Percentiles rank a stretch among this genome's conserved stretches.
Conservation (phyloP, 23 tunicate genomes). For the Botrylloides violaceus region DNA sequence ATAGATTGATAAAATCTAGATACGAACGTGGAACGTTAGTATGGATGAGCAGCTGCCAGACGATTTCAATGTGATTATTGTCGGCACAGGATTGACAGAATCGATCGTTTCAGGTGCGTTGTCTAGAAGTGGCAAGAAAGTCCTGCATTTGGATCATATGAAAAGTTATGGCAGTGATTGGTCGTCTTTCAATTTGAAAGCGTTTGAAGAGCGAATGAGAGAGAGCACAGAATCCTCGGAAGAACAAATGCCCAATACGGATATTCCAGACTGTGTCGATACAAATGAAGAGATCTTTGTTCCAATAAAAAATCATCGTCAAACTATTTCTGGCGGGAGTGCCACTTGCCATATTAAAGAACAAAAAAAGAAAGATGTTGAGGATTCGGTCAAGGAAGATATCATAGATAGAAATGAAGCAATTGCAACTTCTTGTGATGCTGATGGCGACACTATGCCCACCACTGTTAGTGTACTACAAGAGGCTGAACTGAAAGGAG, state of each 20-base stretch:
- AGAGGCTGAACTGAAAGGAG: no score
- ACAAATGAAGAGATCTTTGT: not conserved
- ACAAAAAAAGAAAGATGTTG: no score
- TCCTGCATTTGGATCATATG: conserved; percentile 68
- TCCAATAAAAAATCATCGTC: not conserved
- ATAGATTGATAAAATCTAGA: no score
- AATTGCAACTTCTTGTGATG: no score
- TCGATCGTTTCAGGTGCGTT: conserved; percentile 92
- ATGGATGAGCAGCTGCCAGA: conserved; percentile 70
- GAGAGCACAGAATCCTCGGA: not conserved
- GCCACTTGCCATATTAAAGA: not conserved
- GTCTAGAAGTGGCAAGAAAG: conserved; percentile 62
- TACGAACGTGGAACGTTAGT: not conserved
- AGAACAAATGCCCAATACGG: not conserved
- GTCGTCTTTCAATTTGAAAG: conserved; percentile 77
- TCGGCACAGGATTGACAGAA: conserved; percentile 84
- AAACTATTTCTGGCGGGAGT: not conserved
- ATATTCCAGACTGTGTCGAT: not conserved
- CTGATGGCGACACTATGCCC: not conserved
- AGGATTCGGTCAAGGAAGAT: no score
- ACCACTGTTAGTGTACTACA: no score
- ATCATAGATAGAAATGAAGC: no score
- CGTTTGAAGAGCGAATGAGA: conserved; percentile 42
- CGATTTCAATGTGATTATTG: conserved; percentile 61
- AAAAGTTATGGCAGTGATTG: conserved; percentile 79